Evolutionary conservation across 2,113 vertebrate species (phyloP).

Genomic region (Benitochromis conjunctus): DNA sequence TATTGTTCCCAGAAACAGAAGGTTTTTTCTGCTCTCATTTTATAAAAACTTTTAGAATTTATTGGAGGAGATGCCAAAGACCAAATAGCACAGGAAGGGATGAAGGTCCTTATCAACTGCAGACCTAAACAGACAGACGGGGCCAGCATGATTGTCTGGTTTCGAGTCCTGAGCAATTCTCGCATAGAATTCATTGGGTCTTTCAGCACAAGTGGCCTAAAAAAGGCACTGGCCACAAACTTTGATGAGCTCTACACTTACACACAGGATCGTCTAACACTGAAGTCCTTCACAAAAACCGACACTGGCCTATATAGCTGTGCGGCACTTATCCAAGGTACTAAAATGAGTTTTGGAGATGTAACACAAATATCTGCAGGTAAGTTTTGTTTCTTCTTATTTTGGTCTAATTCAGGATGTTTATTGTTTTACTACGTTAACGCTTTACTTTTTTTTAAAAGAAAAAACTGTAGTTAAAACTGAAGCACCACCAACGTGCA

Average conservation of each 20-base stretch:
- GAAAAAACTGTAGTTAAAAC: accelerated
- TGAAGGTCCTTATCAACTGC: accelerated
- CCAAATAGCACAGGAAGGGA: accelerated
- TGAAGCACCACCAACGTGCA: accelerated
- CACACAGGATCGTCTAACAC: accelerated
- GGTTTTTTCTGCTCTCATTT: background rate
- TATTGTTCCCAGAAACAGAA: background rate
- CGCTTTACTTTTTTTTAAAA: background rate
- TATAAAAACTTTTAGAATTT: background rate
- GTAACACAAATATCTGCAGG: slow-evolving; percentile 27
- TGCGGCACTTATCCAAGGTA: background rate
- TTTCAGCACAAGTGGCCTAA: accelerated
- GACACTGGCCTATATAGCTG: slow-evolving; percentile 67
- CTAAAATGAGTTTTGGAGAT: background rate
- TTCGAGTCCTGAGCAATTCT: background rate
- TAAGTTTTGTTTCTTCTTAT: background rate
- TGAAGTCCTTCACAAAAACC: background rate
- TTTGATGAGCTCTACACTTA: accelerated
- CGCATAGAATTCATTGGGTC: slow-evolving; percentile 47
- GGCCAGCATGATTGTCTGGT: background rate
- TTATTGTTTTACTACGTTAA: background rate
- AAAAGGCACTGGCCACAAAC: accelerated
- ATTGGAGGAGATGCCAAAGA: accelerated
- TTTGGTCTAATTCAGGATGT: background rate
- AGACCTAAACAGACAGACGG: accelerated